Conservation (phyloP, 1,140 invertebrate species). For the Vanessa atalanta region DNA sequence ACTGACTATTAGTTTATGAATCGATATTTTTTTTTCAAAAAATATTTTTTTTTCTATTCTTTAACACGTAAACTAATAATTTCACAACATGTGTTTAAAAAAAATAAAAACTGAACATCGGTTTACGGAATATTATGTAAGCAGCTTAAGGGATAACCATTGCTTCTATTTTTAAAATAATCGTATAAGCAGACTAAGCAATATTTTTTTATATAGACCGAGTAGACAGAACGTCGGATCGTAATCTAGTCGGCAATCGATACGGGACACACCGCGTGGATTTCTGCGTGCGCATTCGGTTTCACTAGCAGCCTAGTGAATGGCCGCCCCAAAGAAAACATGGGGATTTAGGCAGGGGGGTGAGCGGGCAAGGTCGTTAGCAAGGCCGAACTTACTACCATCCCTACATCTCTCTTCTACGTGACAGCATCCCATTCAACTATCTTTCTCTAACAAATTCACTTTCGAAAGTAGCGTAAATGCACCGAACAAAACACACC, state of each 20-base stretch:
- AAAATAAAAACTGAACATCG: neutral
- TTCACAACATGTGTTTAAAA: neutral
- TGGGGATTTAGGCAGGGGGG: conserved; percentile 53
- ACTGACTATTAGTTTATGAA: neutral
- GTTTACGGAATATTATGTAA: neutral
- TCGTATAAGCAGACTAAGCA: conserved; percentile 13
- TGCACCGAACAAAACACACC: conserved; percentile 54
- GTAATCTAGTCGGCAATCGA: conserved; percentile 67
- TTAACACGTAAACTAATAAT: neutral
- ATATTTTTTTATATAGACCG: conserved; percentile 44
- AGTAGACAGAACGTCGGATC: conserved; percentile 51
- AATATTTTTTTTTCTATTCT: neutral
- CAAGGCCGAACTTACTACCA: conserved; percentile 68
- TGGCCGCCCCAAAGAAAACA: conserved; percentile 62
- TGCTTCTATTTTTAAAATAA: conserved; percentile 16
- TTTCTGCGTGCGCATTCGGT: conserved; percentile 67
- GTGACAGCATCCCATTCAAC: conserved; percentile 19
- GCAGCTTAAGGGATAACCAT: neutral
- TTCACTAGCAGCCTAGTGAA: conserved; percentile 66
- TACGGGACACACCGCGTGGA: conserved; percentile 54
- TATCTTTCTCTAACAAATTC: conserved; percentile 56
- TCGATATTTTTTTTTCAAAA: neutral
- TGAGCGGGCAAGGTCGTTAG: conserved; percentile 63
- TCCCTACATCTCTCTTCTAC: conserved; percentile 55
- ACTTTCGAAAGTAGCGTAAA: conserved; percentile 63